Evolutionary conservation across 2,888 invertebrate species (phyloP), one percentile per base, ranked within the genome.

Genomic region (Trachelus stipa): DNA sequence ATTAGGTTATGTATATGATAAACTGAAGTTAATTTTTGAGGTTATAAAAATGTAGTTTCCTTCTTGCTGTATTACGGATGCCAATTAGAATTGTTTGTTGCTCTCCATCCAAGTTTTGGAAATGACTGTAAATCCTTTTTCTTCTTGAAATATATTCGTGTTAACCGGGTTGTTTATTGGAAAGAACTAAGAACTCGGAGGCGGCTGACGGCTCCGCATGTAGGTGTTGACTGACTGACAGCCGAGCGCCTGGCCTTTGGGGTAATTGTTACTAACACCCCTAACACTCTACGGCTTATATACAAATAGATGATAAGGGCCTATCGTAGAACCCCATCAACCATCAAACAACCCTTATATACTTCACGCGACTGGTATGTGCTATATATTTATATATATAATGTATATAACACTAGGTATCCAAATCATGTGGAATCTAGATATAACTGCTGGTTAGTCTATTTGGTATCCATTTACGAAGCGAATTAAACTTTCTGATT

Each of bases 181-280:
- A 79, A 81, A 81, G 81, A 81, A 81, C 80, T 79, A 80, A 80
- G 74, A 76, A 80, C 73, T 34, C 73, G 1, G 34, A 11, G 37
- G 75, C 73, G 74, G 76, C 79, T 68, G 40, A 56, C 40, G 81
- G 77, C 74, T 75, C 81, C 76, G 77, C 73, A 35, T 73, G 77
- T 76, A 81, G 77, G 68, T 78, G 81, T 76, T 81, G 35, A 35
- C 35, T 35, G 82, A 82, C 82, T 82, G 82, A 82, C 81, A 81
- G 82, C 73, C 82, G 79, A 77, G 79, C 82, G 80, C 79, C 78
- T 33, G 79, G 77, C 75, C 77, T 81, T 81, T 77, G 76, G 76
- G 79, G 82, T 82, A 82, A 81, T 82, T 82, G 82, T 82, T 82
- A 79, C 80, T 37, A 81, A 79, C 81, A 79, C 77, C 77, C 81